Evolutionary conservation across 1,140 invertebrate species (phyloP), one percentile per base, ranked within the genome.

Genomic region (Elysia chlorotica): DNA sequence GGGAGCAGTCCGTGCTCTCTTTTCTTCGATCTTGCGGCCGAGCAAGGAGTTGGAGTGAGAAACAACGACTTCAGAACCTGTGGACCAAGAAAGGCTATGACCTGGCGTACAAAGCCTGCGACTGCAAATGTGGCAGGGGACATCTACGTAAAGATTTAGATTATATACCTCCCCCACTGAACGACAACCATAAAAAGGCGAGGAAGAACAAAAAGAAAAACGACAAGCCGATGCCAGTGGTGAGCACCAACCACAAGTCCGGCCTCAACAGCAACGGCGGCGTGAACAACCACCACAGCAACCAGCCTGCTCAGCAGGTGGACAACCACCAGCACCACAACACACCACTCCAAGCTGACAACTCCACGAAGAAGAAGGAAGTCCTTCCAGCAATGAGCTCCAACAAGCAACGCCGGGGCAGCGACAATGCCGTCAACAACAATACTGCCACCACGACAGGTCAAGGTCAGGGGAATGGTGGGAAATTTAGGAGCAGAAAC

Each of bases 1-100:
- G 95, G 95, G 96, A 98, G 87, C 92, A 93, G 84, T 91, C 91
- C 5, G 93, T 98, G 23, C 90, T 97, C 73, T 92, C 92, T 38
- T 96, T 95, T 82, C 90, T 98, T 57, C 94, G 96, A 83, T 93
- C 93, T 6, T 95, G 93, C 87, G 95, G 95, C 19, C 89, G 96
- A 23, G 95, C 95, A 1, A 90, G 96, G 23, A 95, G 93, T 66
- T 98, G 96, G 96, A 96, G 94, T 31, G 96, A 98, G 85, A 91
- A 95, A 59, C 96, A 98, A 87, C 91, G 96, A 23, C 91, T 94
- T 76, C 96, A 98, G 88, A 97, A 98, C 85, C 88, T 99, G 69
- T 99, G 96, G 96, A 97, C 96, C 48, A 97, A 98, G 88, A 97
- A 97, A 87, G 96, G 96, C 19, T 98, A 97, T 88, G 96, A 99